These are phyloP conservation scores for Ciconia maguari DNA, from an alignment of 2,113 vertebrate genomes.

Conservation along the genomic window DNA sequence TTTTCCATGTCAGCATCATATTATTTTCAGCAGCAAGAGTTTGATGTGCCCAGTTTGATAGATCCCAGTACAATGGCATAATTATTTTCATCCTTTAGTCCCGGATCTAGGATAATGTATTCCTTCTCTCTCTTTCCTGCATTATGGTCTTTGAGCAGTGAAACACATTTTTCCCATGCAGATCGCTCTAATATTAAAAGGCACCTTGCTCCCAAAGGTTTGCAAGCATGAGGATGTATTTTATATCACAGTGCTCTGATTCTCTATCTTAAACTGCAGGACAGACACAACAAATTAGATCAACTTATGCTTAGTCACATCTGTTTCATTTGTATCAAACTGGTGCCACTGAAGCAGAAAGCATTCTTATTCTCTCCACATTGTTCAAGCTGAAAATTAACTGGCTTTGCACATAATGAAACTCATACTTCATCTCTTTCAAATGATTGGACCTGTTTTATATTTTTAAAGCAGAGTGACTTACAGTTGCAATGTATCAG, in stretches of 20 bases:
- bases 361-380: not conserved
- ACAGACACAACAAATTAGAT: not conserved
- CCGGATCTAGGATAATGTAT: not conserved
- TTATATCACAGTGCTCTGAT: not conserved
- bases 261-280: not conserved
- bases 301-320: not conserved
- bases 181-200: not conserved
- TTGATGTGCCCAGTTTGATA: not conserved
- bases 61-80: not conserved
- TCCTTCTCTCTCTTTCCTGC: not conserved
- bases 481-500: not conserved
- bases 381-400: not conserved
- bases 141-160: not conserved
- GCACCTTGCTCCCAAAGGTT: not conserved
- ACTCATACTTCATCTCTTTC: not conserved
- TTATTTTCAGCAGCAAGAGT: not conserved
- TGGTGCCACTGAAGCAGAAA: not conserved
- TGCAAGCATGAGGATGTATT: not conserved
- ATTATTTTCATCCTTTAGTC: not conserved
- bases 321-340: not conserved
- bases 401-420: not conserved
- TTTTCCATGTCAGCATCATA: not conserved
- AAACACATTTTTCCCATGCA: not conserved
- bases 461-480: not conserved
- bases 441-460: not conserved